phyloP scores from a whole-genome alignment of 2,797 vertebrate genomes.

The Cossypha polioptera region DNA sequence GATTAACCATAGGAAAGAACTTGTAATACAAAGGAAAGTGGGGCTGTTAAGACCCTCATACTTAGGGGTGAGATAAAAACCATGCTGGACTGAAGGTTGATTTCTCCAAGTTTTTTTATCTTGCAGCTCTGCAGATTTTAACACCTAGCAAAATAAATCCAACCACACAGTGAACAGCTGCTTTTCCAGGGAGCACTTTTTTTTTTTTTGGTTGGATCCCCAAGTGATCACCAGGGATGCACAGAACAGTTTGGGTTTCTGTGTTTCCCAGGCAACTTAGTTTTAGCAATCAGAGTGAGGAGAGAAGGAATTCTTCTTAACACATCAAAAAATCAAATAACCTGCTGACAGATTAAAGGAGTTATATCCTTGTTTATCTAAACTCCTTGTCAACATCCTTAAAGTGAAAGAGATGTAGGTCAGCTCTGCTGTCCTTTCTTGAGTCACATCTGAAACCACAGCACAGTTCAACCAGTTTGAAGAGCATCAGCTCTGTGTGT shows the following conservation, averaged over 20 bases:
- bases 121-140: neutral
- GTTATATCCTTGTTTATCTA: neutral
- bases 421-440: neutral
- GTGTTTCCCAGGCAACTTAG: slow-evolving; percentile 1
- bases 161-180: neutral
- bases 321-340: neutral
- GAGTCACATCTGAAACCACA: neutral
- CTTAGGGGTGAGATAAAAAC: neutral
- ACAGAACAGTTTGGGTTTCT: neutral
- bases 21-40: neutral
- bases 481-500: neutral
- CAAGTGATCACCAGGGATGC: neutral
- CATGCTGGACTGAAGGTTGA: neutral
- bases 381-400: neutral
- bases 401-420: neutral
- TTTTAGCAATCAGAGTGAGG: neutral
- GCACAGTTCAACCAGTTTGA: neutral
- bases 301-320: neutral
- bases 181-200: neutral
- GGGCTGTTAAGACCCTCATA: neutral
- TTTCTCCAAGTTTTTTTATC: neutral
- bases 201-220: neutral
- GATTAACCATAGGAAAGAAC: neutral
- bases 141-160: neutral
- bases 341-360: neutral